Evolutionary conservation across 2,113 vertebrate species (phyloP).

Genomic region (Alosa alosa): DNA sequence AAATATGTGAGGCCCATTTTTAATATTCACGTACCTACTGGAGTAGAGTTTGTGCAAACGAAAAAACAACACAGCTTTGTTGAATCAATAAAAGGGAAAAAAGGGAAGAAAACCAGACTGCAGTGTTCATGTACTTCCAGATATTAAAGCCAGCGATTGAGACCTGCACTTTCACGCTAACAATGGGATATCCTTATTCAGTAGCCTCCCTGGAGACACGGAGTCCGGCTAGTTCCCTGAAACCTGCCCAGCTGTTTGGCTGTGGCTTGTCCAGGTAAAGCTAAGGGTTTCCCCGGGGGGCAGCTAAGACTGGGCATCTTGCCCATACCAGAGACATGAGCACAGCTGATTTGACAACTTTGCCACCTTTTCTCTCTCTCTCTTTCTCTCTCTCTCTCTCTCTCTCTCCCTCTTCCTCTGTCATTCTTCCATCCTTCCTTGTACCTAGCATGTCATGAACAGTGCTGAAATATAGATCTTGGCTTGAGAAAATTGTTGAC

Average conservation of each 20-base stretch:
- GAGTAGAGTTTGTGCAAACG: background rate
- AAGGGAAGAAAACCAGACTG: background rate
- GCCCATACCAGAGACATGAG: background rate
- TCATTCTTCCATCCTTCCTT: background rate
- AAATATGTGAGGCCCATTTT: too few relatives aligned
- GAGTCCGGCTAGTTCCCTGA: background rate
- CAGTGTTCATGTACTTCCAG: background rate
- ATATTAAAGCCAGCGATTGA: background rate
- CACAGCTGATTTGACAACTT: background rate
- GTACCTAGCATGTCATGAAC: constrained; percentile 38
- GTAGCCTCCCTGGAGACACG: background rate
- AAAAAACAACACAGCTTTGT: background rate
- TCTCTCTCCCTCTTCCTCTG: background rate
- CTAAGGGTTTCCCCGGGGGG: background rate
- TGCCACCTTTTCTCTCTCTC: background rate
- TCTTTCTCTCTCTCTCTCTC: background rate
- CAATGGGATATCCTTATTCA: background rate
- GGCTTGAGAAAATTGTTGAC: constrained; percentile 58
- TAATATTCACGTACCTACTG: background rate
- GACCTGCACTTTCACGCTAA: background rate
- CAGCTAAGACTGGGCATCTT: background rate
- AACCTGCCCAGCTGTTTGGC: constrained; percentile 16
- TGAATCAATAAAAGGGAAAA: background rate
- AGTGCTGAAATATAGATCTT: constrained; percentile 55
- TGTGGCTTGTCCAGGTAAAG: background rate